phyloP scores from a whole-genome alignment of 2,113 vertebrate genomes.

The Nothoprocta pentlandii region DNA sequence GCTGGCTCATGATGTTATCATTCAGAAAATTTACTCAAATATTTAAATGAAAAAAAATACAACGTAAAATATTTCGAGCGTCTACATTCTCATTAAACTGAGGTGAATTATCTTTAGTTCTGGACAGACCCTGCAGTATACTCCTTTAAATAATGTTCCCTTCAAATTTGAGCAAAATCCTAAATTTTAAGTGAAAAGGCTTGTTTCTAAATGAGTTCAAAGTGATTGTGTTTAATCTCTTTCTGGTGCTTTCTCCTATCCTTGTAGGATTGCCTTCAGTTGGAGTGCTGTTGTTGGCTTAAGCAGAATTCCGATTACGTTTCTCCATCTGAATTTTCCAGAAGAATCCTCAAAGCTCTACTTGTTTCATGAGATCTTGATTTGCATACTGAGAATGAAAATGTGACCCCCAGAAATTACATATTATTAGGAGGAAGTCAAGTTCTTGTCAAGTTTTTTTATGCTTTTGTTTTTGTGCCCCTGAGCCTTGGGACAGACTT shows the following conservation, averaged over 20 bases:
- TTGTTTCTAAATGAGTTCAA: background rate
- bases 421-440: background rate
- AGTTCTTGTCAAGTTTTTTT: background rate
- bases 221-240: background rate
- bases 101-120: background rate
- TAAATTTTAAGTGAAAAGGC: background rate
- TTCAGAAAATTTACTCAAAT: background rate
- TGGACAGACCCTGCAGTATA: background rate
- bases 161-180: background rate
- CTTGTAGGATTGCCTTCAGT: background rate
- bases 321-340: background rate
- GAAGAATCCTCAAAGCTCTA: background rate
- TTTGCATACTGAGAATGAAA: background rate
- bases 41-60: background rate
- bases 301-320: background rate
- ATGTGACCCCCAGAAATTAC: background rate
- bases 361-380: background rate
- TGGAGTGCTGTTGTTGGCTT: fast-evolving
- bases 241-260: background rate
- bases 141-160: background rate
- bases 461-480: background rate
- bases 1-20: background rate
- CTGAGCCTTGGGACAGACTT: background rate
- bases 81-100: background rate
- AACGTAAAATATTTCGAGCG: background rate